These are phyloP conservation scores for Tursiops truncatus DNA, from an alignment of 2,113 vertebrate genomes.

Conservation along the genomic window DNA sequence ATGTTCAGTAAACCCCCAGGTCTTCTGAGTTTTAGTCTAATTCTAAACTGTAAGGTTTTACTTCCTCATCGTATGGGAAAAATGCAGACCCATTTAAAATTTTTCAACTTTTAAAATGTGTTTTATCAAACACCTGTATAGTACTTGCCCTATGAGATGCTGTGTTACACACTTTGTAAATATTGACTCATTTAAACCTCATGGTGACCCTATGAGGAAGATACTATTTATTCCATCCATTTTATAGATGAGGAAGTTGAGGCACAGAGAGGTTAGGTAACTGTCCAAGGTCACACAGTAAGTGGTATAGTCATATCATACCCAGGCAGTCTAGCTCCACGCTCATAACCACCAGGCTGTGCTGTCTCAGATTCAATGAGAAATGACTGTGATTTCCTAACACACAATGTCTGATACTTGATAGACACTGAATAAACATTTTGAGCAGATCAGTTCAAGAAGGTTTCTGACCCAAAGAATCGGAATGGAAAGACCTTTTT, in stretches of 20 bases:
- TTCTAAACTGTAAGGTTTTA: neutral
- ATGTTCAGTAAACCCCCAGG: neutral
- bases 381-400: neutral
- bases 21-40: slow-evolving; percentile 41
- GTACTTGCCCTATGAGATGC: neutral
- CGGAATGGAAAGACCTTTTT: neutral
- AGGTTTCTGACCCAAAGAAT: neutral
- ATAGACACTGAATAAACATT: neutral
- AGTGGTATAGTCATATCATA: neutral
- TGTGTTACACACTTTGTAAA: neutral
- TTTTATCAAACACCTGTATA: neutral
- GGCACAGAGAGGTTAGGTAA: neutral
- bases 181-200: neutral
- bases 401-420: neutral
- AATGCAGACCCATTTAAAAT: neutral
- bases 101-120: neutral
- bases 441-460: neutral
- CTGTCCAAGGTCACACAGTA: neutral
- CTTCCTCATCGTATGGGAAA: neutral
- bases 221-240: neutral
- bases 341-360: neutral
- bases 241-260: neutral
- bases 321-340: neutral
- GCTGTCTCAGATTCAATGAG: neutral
- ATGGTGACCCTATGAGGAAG: neutral